These are phyloP conservation scores for Merluccius polli DNA, from an alignment of 2,797 vertebrate species.

Conservation along the genomic window DNA sequence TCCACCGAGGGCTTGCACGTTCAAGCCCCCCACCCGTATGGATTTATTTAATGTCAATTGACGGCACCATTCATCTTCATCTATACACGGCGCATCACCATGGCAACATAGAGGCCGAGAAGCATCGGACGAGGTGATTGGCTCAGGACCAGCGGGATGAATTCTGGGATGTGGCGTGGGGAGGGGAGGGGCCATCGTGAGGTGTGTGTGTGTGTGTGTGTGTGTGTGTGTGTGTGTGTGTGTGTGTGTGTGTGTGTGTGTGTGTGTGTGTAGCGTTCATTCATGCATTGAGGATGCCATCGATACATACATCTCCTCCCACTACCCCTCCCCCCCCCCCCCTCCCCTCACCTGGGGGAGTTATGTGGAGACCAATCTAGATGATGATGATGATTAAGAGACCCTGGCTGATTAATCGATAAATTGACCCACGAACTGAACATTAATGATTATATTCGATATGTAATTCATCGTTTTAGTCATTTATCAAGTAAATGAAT, in stretches of 20 bases:
- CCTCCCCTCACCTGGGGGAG: no score
- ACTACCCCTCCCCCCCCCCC: not conserved
- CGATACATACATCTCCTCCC: conserved; percentile 18
- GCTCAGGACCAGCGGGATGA: conserved; percentile 3
- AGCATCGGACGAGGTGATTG: no score
- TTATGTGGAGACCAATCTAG: no score
- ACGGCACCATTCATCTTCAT: conserved; percentile 49
- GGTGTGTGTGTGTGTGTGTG: conserved; percentile 1
- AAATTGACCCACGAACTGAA: no score
- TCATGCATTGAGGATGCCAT: conserved; percentile 26
- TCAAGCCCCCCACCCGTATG: no score
- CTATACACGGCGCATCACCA: conserved; percentile 10
- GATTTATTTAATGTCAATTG: conserved; percentile 39
- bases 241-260: no score
- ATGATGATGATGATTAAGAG: no score
- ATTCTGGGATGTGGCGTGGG: conserved; percentile 37
- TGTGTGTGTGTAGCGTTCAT: no score
- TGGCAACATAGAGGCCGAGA: not conserved
- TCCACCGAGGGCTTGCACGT: no score
- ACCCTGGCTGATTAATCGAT: no score
- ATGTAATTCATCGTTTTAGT: not conserved
- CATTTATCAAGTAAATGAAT: not conserved
- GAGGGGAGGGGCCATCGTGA: conserved; percentile 30
- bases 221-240: no score
- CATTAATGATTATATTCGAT: no score